Base-by-base conservation (phyloP, 2,113 vertebrate genomes). In the Oncorhynchus masou region DNA sequence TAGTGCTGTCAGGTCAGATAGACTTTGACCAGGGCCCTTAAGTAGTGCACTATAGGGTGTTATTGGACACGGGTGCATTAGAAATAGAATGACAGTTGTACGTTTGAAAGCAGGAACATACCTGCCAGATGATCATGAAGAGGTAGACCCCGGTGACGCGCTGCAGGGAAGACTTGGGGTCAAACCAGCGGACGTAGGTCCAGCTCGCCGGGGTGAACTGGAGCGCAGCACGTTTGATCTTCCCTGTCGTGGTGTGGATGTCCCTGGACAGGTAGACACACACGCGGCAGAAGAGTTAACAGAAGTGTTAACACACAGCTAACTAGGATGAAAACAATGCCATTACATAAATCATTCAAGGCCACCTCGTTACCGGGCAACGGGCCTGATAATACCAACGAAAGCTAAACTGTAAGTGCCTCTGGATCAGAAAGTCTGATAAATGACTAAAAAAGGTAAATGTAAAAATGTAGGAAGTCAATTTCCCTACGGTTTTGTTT, bases 61-160 rank as follows among this genome's bases (percentile, higher is more conserved):
- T 39, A 39, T 39, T 39, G 39, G 39, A 39, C 2, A 2, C 9
- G 34, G 31, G 34, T 34, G 6, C 31, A 34, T 34, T 80, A 54
- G 59, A 71, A 22, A 77, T 24, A 76, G 31, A 62, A 49, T 80
- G 80, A 45, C 27, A 71, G 5, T 34, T 34, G 31, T 34, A 34
- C 39, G 2, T 45, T 45, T 45, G 39, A 45, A 45, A 2, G 9
- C 8, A 45, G 39, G 9, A 11, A 45, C 8, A 9, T 11, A 99
- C 98, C 97, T 99, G 98, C 98, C 98, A 99, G 87, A 99, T 96
- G 90, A 99, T 99, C 97, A 99, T 98, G 91, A 99, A 99, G 79
- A 99, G 95, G 84, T 99, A 99, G 77, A 99, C 85, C 49, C 98
- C 98, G 71, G 92, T 93, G 79, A 99, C 96, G 78, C 98, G 94